Evolutionary conservation across 2,797 vertebrate species (phyloP), one percentile per base, ranked within the genome.

Genomic region (Rachycentron canadum): DNA sequence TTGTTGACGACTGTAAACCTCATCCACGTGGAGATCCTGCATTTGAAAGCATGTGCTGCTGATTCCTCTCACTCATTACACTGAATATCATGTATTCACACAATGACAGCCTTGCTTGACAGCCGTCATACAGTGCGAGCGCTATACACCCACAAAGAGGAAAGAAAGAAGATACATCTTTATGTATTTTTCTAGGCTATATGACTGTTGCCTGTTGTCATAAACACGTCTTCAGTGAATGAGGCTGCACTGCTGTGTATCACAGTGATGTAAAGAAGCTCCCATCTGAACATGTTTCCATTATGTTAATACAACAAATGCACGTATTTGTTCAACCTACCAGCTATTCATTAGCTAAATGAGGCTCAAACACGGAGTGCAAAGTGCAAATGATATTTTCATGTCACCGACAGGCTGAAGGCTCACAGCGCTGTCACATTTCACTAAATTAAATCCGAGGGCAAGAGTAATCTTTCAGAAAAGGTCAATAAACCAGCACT

Each of bases 381-480:
- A 73, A 79, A 64, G 64, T 66, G 62, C 32, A 85, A 76, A 73
- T 50, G 45, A 62, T 64, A 64, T 73, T 55, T 82, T 36, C 56
- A 40, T 64, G 85, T 69, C 67, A 23, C 7, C 26, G 72, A 56
- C 75, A 69, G 52, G 47, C 61, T 41, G 53, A 68, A 59, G 74
- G 45, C 78, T 79, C 49, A 61, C 36, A 36, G 69, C 45, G 6
- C 25, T 53, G 61, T 70, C 70, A 81, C 70, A 70, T 83, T 78
- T 80, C 67, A 60, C 63, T 77, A 81, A 83, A 88, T 85, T 66
- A 78, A 81, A 86, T 76, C 70, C 25, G 10, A 73, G 65, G 67
- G 40, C 53, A 70, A 84, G 43, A 57, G 64, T 76, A 69, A 69
- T 86, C 50, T 83, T 67, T 81, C 49, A 75, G 63, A 66, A 78